Evolutionary conservation across 2,888 invertebrate species (phyloP), one percentile per base, ranked within the genome.

Genomic region (Epiblema foenella): DNA sequence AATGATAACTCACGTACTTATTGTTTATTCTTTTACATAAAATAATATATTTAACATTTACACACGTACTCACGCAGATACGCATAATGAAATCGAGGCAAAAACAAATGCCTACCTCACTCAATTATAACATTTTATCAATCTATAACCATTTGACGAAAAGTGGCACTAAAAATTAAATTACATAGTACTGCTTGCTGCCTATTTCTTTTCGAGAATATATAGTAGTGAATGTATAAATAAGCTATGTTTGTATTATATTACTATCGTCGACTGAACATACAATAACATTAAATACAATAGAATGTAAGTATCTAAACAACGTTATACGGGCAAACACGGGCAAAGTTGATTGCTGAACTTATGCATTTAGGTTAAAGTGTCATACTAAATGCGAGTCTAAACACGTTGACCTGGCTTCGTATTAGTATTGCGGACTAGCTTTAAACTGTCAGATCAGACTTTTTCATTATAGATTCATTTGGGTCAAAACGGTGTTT

Each of bases 301-400:
- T 18, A 39, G 18, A 12, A 59, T 20, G 15, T n/a, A n/a, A n/a
- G n/a, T 59, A 24, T 46, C 42, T 24, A 42, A 60, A 46, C 42
- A 24, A 60, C 46, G 60, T 60, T 24, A 60, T 46, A 39, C 39
- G 39, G 39, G 39, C 68, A 54, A 68, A 60, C 24, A 39, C 39
- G 39, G 39, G 39, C 68, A 54, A 68, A 62, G 17, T 54, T 60
- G 17, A 68, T 54, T 46, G 60, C 42, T n/a, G 46, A 63, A 62
- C 54, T 18, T 20, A 68, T 57, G 68, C 18, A 68, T 68, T 62
- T 18, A 17, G 68, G 60, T 62, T 62, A 46, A 37, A 29, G 68
- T 60, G 20, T 63, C 60, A 39, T 24, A 56, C 29, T 60, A 24
- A 60, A 60, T 24, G 54, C 29, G 17, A 60, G 42, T 20, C 46